phyloP scores from a whole-genome alignment of 2,113 vertebrate species.

The Pseudopipra pipra region DNA sequence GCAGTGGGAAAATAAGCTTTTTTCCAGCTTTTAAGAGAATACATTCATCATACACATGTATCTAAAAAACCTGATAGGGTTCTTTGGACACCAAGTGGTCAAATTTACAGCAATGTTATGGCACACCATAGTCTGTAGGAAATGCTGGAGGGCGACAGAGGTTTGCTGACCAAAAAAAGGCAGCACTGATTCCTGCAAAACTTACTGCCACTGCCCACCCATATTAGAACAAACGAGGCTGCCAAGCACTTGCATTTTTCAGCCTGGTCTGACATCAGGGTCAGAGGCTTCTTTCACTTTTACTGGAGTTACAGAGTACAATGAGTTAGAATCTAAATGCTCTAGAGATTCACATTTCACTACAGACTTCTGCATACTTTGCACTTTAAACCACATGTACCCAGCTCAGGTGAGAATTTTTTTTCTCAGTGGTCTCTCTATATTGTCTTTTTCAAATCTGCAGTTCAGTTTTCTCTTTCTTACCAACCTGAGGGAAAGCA shows the following conservation, averaged over 20 bases:
- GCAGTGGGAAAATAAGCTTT: neutral
- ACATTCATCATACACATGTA: neutral
- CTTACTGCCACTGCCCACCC: fast-evolving
- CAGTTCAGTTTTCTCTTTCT: neutral
- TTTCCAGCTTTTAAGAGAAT: neutral
- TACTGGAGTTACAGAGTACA: neutral
- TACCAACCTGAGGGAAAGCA: neutral
- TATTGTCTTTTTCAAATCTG: neutral
- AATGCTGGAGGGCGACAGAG: neutral
- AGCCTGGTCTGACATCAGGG: neutral
- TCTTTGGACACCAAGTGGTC: neutral
- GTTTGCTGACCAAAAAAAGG: neutral
- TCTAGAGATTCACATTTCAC: neutral
- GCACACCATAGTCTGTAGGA: neutral
- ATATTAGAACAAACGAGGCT: neutral
- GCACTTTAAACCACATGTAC: neutral
- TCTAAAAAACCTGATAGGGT: neutral
- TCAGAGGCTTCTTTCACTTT: neutral
- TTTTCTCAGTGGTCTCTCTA: neutral
- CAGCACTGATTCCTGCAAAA: neutral
- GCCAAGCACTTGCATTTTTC: neutral
- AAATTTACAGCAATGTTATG: neutral
- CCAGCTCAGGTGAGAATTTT: neutral
- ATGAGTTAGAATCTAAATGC: neutral
- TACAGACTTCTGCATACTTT: neutral